Evolutionary conservation across 2,888 invertebrate genomes (phyloP).

Genomic region (Cataglyphis albicans): DNA sequence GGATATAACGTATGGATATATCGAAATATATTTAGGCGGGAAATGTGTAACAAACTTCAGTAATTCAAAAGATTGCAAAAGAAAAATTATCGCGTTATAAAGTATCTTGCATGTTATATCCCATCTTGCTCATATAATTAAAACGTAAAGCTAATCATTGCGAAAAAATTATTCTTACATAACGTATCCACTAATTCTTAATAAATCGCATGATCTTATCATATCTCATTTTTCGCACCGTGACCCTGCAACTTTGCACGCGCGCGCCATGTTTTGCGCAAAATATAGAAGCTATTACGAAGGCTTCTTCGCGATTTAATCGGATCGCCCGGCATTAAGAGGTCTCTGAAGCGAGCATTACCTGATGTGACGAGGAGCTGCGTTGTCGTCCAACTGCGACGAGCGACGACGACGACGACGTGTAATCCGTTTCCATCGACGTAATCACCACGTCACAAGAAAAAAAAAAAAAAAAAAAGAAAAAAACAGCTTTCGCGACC

Average conservation of each 20-base stretch:
- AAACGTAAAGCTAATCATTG: neutral
- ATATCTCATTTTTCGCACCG: slow-evolving; percentile 1
- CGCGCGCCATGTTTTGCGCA: slow-evolving; percentile 46
- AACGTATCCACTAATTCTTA: neutral
- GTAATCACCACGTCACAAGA: slow-evolving; percentile 66
- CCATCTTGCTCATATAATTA: neutral
- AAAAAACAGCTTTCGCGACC: slow-evolving; percentile 31
- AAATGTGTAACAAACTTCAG: neutral
- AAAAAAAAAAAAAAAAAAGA: neutral
- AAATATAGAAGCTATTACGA: slow-evolving; percentile 1
- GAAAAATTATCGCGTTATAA: neutral
- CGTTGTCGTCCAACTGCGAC: slow-evolving; percentile 29
- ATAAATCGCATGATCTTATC: slow-evolving; percentile 29
- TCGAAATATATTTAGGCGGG: neutral
- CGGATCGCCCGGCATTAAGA: slow-evolving; percentile 58
- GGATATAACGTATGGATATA: neutral
- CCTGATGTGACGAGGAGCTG: slow-evolving; percentile 56
- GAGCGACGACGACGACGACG: neutral
- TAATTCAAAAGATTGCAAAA: neutral
- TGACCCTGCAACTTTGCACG: slow-evolving; percentile 11
- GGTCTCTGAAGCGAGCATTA: slow-evolving; percentile 59
- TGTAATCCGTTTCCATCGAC: slow-evolving; percentile 65
- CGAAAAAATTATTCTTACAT: neutral
- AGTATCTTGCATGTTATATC: too few relatives aligned
- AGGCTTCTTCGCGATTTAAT: slow-evolving; percentile 67